phyloP scores from a whole-genome alignment of 2,888 invertebrate genomes.

The Acrobasis repandana region DNA sequence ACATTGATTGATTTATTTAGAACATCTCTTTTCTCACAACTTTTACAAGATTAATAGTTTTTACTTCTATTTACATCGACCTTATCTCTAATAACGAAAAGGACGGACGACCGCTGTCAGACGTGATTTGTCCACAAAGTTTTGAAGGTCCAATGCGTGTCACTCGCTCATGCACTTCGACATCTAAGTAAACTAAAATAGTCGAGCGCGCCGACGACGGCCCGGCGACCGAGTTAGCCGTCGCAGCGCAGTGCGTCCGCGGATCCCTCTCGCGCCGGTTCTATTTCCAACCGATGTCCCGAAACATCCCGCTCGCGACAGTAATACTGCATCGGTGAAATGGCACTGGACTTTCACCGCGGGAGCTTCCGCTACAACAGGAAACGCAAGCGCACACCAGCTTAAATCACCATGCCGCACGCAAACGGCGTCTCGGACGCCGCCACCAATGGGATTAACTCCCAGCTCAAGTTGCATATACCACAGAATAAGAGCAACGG shows the following conservation, averaged over 20 bases:
- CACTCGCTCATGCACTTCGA: slow-evolving; percentile 75
- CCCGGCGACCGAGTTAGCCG: slow-evolving; percentile 81
- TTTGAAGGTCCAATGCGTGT: slow-evolving; percentile 71
- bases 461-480: slow-evolving; percentile 64
- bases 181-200: slow-evolving; percentile 81
- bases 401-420: slow-evolving; percentile 66
- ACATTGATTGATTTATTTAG: background rate
- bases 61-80: slow-evolving; percentile 22
- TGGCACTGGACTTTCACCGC: slow-evolving; percentile 76
- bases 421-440: slow-evolving; percentile 43
- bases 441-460: slow-evolving; percentile 45
- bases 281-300: slow-evolving; percentile 77
- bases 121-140: slow-evolving; percentile 34
- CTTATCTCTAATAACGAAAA: slow-evolving; percentile 4
- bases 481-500: slow-evolving; percentile 52
- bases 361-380: slow-evolving; percentile 69
- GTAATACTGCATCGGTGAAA: slow-evolving; percentile 73
- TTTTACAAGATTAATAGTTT: slow-evolving; percentile 7
- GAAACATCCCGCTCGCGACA: slow-evolving; percentile 70
- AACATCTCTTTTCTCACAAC: background rate
- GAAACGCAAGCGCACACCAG: slow-evolving; percentile 64
- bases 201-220: slow-evolving; percentile 68
- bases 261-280: slow-evolving; percentile 78
- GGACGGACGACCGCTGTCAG: slow-evolving; percentile 26
- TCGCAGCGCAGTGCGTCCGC: slow-evolving; percentile 78